Percentiles rank a stretch among this genome's conserved stretches.
phyloP scores from a whole-genome alignment of 2,888 invertebrate genomes.

The Stenolophus ochropezus region DNA sequence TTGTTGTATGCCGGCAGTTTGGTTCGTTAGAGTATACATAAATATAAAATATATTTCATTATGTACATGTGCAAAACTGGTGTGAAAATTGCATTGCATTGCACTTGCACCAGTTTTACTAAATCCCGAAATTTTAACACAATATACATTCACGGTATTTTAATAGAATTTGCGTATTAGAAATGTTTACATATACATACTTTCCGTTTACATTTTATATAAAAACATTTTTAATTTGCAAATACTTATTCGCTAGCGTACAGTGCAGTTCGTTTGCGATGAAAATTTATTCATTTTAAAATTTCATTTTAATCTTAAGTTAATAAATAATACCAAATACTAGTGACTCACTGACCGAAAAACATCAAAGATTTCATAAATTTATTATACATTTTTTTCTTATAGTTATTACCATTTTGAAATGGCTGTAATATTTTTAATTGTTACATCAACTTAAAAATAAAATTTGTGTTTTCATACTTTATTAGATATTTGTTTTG shows the following conservation, averaged over 20 bases:
- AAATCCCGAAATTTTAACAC: slow-evolving; percentile 44
- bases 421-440: too few species aligned
- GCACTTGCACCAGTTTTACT: slow-evolving; percentile 22
- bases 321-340: neutral
- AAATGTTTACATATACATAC: slow-evolving; percentile 29
- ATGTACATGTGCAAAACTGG: slow-evolving; percentile 5
- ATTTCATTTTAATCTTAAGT: neutral
- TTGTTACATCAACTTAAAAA: too few species aligned
- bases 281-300: neutral
- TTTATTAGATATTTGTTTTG: too few species aligned
- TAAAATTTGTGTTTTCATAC: too few species aligned
- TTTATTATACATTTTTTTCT: too few species aligned
- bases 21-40: slow-evolving; percentile 37
- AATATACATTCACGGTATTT: slow-evolving; percentile 52
- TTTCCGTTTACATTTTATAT: neutral
- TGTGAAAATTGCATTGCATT: slow-evolving; percentile 9
- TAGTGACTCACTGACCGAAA: too few species aligned
- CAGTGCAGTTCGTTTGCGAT: neutral
- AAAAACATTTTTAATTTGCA: slow-evolving; percentile 34
- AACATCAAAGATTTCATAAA: too few species aligned
- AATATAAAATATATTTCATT: slow-evolving; percentile 42
- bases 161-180: slow-evolving; percentile 40
- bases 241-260: slow-evolving; percentile 9
- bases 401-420: too few species aligned
- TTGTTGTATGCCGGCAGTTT: slow-evolving; percentile 50